These are phyloP conservation scores for Synanthedon formicaeformis DNA, from an alignment of 2,888 invertebrate genomes.

Conservation along the genomic window DNA sequence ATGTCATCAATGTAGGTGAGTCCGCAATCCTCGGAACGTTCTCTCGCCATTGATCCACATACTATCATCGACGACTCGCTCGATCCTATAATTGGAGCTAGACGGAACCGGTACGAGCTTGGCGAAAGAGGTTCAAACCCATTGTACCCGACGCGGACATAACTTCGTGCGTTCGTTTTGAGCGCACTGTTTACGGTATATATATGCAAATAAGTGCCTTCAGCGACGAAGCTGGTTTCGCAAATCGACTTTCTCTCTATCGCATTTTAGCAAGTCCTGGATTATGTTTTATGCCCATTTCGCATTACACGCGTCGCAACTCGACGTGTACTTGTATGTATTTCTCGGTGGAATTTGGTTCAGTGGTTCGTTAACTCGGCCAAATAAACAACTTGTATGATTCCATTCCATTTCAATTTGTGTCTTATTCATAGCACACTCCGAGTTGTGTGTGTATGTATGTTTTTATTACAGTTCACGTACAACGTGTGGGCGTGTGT, in stretches of 20 bases:
- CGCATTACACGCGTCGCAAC: neutral
- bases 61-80: constrained; percentile 25
- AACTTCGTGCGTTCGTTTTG: constrained; percentile 9
- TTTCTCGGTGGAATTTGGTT: constrained; percentile 7
- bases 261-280: constrained; percentile 10
- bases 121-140: constrained; percentile 17
- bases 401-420: constrained; percentile 59
- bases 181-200: constrained; percentile 19
- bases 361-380: constrained; percentile 20
- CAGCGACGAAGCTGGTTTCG: constrained; percentile 20
- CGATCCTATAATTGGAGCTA: constrained; percentile 51
- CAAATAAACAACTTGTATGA: constrained; percentile 41
- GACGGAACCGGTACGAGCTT: constrained; percentile 48
- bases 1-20: constrained; percentile 71
- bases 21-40: constrained; percentile 40
- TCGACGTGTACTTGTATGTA: neutral
- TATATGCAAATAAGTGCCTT: constrained; percentile 16
- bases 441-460: constrained; percentile 38
- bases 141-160: constrained; percentile 3
- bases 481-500: constrained; percentile 63
- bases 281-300: neutral
- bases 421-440: constrained; percentile 53
- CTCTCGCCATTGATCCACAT: constrained; percentile 36
- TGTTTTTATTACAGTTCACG: constrained; percentile 67
- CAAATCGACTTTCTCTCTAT: constrained; percentile 37